Percentiles rank a stretch among this genome's conserved stretches.
Conservation (phyloP, 2,888 invertebrate genomes). For the Drosophila atripex region DNA sequence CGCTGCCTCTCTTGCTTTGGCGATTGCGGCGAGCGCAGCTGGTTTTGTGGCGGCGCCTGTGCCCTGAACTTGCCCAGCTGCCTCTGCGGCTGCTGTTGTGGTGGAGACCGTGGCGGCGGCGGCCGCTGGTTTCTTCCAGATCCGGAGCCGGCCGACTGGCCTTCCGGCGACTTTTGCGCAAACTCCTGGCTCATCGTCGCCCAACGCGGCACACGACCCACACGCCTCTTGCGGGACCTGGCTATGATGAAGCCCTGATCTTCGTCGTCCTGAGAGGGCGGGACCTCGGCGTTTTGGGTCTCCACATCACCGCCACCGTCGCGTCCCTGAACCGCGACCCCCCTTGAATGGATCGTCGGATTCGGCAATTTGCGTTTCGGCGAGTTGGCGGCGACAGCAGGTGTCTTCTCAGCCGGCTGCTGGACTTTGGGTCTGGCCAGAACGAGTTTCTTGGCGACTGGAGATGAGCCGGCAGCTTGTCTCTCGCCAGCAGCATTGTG, state of each 20-base stretch:
- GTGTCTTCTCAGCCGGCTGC: not conserved
- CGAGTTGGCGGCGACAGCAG: not conserved
- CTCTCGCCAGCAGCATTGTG: not conserved
- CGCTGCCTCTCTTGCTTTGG: not conserved
- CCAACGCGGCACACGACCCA: not conserved
- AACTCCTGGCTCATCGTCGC: not conserved
- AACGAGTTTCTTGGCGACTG: not conserved
- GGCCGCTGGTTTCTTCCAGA: not conserved
- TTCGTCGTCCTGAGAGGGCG: not conserved
- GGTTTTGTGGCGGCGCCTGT: not conserved
- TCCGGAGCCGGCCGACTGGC: not conserved
- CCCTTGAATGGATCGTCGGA: no score
- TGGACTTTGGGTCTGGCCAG: not conserved
- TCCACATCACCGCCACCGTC: not conserved
- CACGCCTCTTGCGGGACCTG: not conserved
- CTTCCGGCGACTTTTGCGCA: not conserved
- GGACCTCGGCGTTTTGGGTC: not conserved
- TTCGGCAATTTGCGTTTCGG: not conserved
- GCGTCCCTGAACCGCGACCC: no score
- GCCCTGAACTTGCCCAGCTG: not conserved
- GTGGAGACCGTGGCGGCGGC: not conserved
- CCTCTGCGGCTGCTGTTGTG: not conserved
- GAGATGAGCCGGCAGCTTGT: not conserved
- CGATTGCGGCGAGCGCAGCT: no score
- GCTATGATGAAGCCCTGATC: not conserved